Evolutionary conservation across 2,797 vertebrate species (phyloP).

Genomic region (Calcarius lapponicus): DNA sequence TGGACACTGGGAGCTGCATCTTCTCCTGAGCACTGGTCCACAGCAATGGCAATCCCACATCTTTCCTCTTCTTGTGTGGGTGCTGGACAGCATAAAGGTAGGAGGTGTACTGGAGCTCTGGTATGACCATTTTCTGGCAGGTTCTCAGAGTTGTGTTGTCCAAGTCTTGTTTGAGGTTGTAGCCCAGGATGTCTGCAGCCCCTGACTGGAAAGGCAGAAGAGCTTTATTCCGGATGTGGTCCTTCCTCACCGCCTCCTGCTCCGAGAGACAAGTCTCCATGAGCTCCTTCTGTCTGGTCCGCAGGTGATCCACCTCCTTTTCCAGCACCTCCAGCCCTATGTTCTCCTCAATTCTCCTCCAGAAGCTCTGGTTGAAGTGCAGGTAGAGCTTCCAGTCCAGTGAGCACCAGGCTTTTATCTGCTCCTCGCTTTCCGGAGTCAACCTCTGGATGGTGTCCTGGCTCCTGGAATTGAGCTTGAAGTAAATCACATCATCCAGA

Average conservation of each 20-base stretch:
- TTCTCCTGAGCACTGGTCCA: not conserved
- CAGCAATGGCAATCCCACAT: not conserved
- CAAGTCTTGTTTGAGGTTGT: slow-evolving; percentile 79
- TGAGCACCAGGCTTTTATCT: slow-evolving; percentile 79
- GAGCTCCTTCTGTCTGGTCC: slow-evolving; percentile 70
- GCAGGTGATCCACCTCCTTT: slow-evolving; percentile 76
- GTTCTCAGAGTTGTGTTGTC: slow-evolving; percentile 56
- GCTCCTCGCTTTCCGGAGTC: slow-evolving; percentile 62
- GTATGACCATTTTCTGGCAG: slow-evolving; percentile 80
- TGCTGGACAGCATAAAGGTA: slow-evolving; percentile 80
- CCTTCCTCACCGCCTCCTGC: slow-evolving; percentile 62
- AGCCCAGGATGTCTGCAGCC: slow-evolving; percentile 83
- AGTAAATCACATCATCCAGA: slow-evolving; percentile 85
- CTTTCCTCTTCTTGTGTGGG: slow-evolving; percentile 70
- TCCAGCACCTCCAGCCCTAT: slow-evolving; percentile 74
- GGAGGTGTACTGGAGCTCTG: slow-evolving; percentile 85
- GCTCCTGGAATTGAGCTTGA: slow-evolving; percentile 84
- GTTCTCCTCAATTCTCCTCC: slow-evolving; percentile 75
- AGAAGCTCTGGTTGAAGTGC: slow-evolving; percentile 88
- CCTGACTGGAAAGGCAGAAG: slow-evolving; percentile 85
- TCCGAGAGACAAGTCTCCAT: slow-evolving; percentile 78
- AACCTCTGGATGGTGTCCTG: slow-evolving; percentile 54
- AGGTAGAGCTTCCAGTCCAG: slow-evolving; percentile 87
- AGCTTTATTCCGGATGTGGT: slow-evolving; percentile 66
- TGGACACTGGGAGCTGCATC: not conserved